These are phyloP conservation scores for Amphimallon solstitiale DNA, from an alignment of 2,888 invertebrate genomes.

Conservation along the genomic window DNA sequence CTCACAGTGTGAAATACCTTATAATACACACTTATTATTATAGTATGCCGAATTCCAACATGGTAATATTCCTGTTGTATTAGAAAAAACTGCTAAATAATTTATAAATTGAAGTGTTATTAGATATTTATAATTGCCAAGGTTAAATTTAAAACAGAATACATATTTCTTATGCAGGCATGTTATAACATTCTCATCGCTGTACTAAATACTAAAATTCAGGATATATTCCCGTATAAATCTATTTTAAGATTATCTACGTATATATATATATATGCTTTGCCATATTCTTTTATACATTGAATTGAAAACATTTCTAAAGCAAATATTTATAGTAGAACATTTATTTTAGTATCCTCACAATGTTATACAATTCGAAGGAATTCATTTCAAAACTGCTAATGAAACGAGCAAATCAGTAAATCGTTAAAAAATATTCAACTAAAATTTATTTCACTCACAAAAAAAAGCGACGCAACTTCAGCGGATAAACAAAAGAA, in stretches of 20 bases:
- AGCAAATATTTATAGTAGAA: constrained; percentile 22
- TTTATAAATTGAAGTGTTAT: constrained; percentile 1
- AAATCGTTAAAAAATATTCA: not conserved
- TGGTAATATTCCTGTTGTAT: no score
- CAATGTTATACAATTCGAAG: constrained; percentile 9
- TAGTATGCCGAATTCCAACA: not conserved
- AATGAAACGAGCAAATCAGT: not conserved
- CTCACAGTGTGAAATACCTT: no score
- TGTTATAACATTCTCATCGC: no score
- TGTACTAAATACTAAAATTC: no score
- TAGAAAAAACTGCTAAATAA: constrained; percentile 4
- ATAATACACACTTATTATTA: no score
- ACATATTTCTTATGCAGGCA: constrained; percentile 1
- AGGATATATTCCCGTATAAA: not conserved
- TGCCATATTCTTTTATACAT: not conserved
- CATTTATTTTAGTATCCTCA: not conserved
- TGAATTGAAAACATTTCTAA: not conserved
- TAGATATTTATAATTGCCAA: constrained; percentile 2
- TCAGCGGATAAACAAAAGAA: constrained; percentile 23
- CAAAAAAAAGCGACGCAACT: constrained; percentile 15
- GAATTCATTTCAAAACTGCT: not conserved
- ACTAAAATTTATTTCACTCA: not conserved
- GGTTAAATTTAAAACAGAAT: constrained; percentile 19
- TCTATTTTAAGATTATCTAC: constrained; percentile 14
- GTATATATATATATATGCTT: not conserved